A percentile compares a stretch with the other conserved stretches of the same genome.
These are phyloP conservation scores for Leptonema lineaticorne DNA, from an alignment of 1,140 invertebrate genomes.

Conservation along the genomic window DNA sequence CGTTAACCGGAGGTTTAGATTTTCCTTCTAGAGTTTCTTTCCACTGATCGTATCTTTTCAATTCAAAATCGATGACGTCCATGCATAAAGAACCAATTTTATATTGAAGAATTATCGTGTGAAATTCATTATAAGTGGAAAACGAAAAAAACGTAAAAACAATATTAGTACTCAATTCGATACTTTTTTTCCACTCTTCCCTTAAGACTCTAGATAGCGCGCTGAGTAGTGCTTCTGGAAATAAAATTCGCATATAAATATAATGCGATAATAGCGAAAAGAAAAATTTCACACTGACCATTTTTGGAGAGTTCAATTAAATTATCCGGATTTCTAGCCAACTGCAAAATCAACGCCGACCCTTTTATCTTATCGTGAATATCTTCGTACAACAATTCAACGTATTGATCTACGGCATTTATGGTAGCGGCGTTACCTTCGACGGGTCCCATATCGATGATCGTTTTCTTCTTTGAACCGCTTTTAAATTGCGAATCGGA, in stretches of 20 bases:
- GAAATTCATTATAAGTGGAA: slow-evolving; percentile 95
- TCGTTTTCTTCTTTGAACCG: not conserved
- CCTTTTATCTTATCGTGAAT: slow-evolving; percentile 90
- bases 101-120: slow-evolving; percentile 75
- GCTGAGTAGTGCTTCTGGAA: slow-evolving; percentile 89
- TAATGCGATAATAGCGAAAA: not conserved
- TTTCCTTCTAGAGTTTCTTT: slow-evolving; percentile 81
- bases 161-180: slow-evolving; percentile 95
- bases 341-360: slow-evolving; percentile 85
- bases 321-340: slow-evolving; percentile 92
- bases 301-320: slow-evolving; percentile 89
- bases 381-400: slow-evolving; percentile 96
- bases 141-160: slow-evolving; percentile 97
- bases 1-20: slow-evolving; percentile 45
- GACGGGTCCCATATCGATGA: slow-evolving; percentile 50
- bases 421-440: slow-evolving; percentile 63
- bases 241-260: not conserved
- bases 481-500: slow-evolving; percentile 10
- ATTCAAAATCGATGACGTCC: slow-evolving; percentile 93
- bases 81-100: slow-evolving; percentile 93
- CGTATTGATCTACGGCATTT: slow-evolving; percentile 88
- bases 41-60: slow-evolving; percentile 92
- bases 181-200: slow-evolving; percentile 96
- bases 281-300: slow-evolving; percentile 58
- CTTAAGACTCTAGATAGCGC: slow-evolving; percentile 90